Percentiles rank a stretch among this genome's conserved stretches.
Conservation (phyloP, 1,140 invertebrate genomes). For the Orchesella cincta region DNA sequence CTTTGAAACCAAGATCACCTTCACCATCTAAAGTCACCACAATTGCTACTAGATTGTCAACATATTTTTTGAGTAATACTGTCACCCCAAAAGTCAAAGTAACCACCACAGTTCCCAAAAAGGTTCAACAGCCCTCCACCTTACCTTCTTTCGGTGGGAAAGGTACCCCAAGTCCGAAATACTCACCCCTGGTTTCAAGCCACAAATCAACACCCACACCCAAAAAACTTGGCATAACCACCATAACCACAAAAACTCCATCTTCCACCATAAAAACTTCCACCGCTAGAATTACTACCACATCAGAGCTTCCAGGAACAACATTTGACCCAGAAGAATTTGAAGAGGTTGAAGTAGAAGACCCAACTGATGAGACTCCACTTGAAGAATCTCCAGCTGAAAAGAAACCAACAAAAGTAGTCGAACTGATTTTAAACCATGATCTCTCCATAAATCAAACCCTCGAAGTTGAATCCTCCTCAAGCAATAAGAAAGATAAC, state of each 20-base stretch:
- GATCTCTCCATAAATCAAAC: not conserved
- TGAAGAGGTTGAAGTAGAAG: too few relatives aligned
- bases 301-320: too few relatives aligned
- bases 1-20: not conserved
- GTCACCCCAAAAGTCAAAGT: not conserved
- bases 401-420: not conserved
- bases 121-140: too few relatives aligned
- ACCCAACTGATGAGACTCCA: too few relatives aligned
- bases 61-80: not conserved
- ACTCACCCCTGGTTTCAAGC: too few relatives aligned
- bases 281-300: too few relatives aligned
- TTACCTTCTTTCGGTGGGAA: too few relatives aligned
- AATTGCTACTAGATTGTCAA: not conserved
- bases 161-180: not conserved
- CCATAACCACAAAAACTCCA: not conserved
- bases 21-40: not conserved
- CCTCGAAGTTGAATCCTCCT: not conserved
- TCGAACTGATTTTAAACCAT: conserved; percentile 4
- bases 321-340: not conserved
- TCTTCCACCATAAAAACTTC: not conserved
- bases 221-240: too few relatives aligned
- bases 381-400: not conserved
- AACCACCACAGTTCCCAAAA: not conserved
- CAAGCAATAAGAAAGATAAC: not conserved
- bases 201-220: not conserved